Percentiles rank a stretch among this genome's conserved stretches.
phyloP scores from a whole-genome alignment of 1,140 invertebrate species.

The Lepidurus packardi region DNA sequence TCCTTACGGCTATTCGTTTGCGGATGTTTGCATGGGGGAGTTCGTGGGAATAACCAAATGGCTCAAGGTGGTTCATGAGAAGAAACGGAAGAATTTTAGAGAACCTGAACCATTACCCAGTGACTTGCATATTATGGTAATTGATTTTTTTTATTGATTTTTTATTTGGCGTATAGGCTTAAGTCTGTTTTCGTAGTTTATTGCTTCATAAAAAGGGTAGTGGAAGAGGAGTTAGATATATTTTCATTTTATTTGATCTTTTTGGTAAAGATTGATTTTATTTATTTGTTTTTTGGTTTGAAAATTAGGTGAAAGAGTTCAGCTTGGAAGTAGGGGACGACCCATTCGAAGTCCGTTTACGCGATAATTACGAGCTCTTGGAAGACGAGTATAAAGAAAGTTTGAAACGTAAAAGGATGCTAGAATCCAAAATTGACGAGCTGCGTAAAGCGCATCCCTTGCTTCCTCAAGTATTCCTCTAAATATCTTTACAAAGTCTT shows the following conservation, averaged over 20 bases:
- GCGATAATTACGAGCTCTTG: slow-evolving; percentile 91
- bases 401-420: slow-evolving; percentile 79
- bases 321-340: slow-evolving; percentile 90
- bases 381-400: slow-evolving; percentile 96
- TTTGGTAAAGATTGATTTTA: slow-evolving; percentile 18
- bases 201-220: slow-evolving; percentile 15
- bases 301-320: slow-evolving; percentile 61
- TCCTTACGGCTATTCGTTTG: slow-evolving; percentile 89
- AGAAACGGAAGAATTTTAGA: slow-evolving; percentile 40
- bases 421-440: slow-evolving; percentile 79
- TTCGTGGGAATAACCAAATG: slow-evolving; percentile 86
- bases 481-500: slow-evolving; percentile 26
- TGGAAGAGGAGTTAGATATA: background rate
- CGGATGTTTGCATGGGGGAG: slow-evolving; percentile 86
- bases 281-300: slow-evolving; percentile 23
- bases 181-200: background rate
- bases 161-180: background rate
- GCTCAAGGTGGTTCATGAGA: slow-evolving; percentile 75
- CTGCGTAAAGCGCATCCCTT: slow-evolving; percentile 72
- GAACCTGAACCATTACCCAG: slow-evolving; percentile 14
- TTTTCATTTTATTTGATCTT: slow-evolving; percentile 23
- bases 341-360: slow-evolving; percentile 93
- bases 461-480: slow-evolving; percentile 58
- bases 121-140: slow-evolving; percentile 26
- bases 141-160: slow-evolving; percentile 24